Percentiles rank a stretch among this genome's conserved stretches.
phyloP scores from a whole-genome alignment of 92 coral and sea anemone species.

The Galaxea fascicularis region DNA sequence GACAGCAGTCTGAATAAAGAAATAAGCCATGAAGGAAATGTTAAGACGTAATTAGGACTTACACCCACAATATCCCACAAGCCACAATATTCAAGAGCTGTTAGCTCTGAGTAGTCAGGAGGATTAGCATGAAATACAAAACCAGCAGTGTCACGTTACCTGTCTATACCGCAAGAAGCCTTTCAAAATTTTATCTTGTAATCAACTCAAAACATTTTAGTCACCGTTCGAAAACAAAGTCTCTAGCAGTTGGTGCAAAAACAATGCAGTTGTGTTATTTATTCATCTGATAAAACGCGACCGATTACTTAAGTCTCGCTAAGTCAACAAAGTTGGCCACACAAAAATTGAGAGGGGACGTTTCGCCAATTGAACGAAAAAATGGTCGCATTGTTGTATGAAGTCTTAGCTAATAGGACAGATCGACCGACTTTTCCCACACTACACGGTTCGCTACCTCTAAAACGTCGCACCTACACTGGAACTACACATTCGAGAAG shows the following conservation, averaged over 20 bases:
- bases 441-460: not conserved
- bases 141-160: not conserved
- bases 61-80: too few species aligned
- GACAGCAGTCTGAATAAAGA: too few species aligned
- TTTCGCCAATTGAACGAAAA: not conserved
- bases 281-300: constrained; percentile 16
- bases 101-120: not conserved
- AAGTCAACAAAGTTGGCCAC: constrained; percentile 1
- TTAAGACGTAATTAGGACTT: too few species aligned
- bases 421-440: not conserved
- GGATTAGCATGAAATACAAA: not conserved
- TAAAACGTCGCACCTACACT: constrained; percentile 25
- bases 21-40: too few species aligned
- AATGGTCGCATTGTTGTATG: not conserved
- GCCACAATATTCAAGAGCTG: too few species aligned
- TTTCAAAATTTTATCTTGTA: not conserved
- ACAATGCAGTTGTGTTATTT: constrained; percentile 14
- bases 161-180: not conserved
- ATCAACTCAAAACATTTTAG: constrained; percentile 19
- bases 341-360: not conserved
- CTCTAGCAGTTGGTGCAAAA: not conserved
- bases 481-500: constrained; percentile 21
- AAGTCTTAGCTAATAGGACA: too few species aligned
- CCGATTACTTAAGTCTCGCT: constrained; percentile 2
- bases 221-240: not conserved